Base-by-base conservation (phyloP, 2,888 invertebrate genomes). In the Dasysyrphus albostriatus region DNA sequence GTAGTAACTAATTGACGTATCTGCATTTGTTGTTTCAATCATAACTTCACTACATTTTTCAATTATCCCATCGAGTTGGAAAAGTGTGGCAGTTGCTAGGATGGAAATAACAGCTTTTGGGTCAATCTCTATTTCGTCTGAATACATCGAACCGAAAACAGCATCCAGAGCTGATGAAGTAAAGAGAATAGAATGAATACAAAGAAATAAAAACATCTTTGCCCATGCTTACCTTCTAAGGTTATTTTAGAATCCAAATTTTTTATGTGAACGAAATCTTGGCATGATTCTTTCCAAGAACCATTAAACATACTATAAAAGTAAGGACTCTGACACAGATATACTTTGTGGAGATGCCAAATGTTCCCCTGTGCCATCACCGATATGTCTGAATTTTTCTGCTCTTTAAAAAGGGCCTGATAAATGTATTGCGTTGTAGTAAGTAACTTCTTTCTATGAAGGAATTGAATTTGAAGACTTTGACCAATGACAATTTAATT, bases 251-350 rank as follows among this genome's bases (percentile, higher is more conserved):
- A 95, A 93, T 96, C 96, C 4, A 95, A 93, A 69, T 96, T 95
- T 92, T 95, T 95, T 72, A 96, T 95, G 75, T 93, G 93, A 49
- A 97, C 94, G 82, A 94, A 93, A 88, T 94, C 94, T 91, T 95
- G 94, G 65, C 94, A 94, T 0, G 95, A 94, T 92, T 97, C 96
- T 89, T 94, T 94, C 96, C 96, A 97, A 3, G 95, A 94, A 5
- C 96, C 96, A 89, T 95, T 95, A 91, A 96, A 96, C 96, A 97
- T 96, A 90, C 96, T 96, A 12, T 95, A 94, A 92, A 97, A 97
- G 91, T 96, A 96, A 0, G 95, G 95, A 90, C 96, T 96, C 94
- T 97, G 96, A 89, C 95, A 95, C 58, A 97, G 93, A 91, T 97
- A 97, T 49, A 97, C 94, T 93, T 95, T 96, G 91, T 97, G 97